phyloP scores from a whole-genome alignment of 37 sponge, comb jelly and placozoan species.

The Beroe ovata region DNA sequence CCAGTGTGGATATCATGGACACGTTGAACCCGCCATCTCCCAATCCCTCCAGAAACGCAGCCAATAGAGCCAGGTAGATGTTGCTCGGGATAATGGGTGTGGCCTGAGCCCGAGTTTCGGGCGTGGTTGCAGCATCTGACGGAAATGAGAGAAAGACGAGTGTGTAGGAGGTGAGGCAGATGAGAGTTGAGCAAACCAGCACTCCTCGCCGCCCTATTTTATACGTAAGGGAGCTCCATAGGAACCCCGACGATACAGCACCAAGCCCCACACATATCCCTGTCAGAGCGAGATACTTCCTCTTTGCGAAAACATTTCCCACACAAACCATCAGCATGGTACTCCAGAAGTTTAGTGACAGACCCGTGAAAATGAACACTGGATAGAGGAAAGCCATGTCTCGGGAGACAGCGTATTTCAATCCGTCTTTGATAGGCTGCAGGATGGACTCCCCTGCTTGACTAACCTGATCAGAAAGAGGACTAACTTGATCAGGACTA shows the following conservation, averaged over 20 bases:
- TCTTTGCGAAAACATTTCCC: constrained; percentile 39
- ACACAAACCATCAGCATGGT: not conserved
- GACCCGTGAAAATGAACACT: constrained; percentile 6
- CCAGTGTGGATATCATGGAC: not conserved
- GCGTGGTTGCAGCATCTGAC: constrained; percentile 27
- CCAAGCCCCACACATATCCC: constrained; percentile 8
- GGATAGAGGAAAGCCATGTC: constrained; percentile 13
- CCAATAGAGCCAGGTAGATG: constrained; percentile 29
- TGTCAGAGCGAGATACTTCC: constrained; percentile 29
- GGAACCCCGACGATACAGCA: not conserved
- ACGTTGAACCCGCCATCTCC: constrained; percentile 42
- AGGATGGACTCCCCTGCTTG: not conserved
- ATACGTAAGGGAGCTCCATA: constrained; percentile 23
- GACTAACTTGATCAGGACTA: not conserved
- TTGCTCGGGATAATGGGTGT: not conserved
- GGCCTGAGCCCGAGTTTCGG: not conserved
- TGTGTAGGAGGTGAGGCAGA: not conserved
- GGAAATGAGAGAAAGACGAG: constrained; percentile 14
- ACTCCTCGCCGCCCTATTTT: constrained; percentile 24
- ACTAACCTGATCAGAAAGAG: no score
- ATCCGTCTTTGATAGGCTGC: constrained; percentile 30
- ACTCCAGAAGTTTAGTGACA: constrained; percentile 42
- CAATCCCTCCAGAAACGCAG: not conserved
- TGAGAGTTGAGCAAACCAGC: not conserved
- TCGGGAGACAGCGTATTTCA: constrained; percentile 17